Conservation (phyloP, 2,113 vertebrate genomes). For the Cnemophilus loriae region DNA sequence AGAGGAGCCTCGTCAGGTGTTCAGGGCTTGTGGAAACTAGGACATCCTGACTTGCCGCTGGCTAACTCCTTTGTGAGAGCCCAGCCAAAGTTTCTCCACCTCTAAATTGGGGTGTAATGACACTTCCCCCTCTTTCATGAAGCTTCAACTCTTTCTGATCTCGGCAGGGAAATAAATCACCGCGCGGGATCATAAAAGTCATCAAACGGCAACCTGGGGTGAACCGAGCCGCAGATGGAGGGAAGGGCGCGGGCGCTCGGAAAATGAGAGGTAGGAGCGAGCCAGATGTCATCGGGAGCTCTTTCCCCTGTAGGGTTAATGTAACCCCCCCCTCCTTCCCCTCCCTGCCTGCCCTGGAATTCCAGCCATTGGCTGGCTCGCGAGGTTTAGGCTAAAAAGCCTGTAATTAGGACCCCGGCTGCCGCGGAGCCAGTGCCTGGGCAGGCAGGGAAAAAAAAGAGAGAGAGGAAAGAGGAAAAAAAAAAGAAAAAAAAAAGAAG, state of each 20-base stretch:
- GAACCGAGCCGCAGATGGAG: constrained; percentile 16
- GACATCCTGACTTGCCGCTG: constrained; percentile 28
- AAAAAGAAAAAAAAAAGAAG: neutral
- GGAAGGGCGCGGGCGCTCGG: constrained; percentile 33
- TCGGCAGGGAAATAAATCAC: constrained; percentile 31
- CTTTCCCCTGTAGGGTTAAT: constrained; percentile 52
- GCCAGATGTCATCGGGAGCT: neutral
- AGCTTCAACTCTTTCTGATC: constrained; percentile 19
- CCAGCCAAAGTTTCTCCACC: constrained; percentile 31
- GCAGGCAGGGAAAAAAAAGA: neutral
- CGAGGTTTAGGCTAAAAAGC: constrained; percentile 50
- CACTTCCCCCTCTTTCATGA: constrained; percentile 55
- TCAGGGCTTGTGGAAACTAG: constrained; percentile 21
- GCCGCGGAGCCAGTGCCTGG: constrained; percentile 46
- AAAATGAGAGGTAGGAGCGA: constrained; percentile 39
- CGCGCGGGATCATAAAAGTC: neutral
- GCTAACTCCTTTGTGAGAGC: constrained; percentile 44
- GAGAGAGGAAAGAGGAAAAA: no score
- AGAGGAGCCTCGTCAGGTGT: constrained; percentile 4
- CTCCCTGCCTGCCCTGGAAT: constrained; percentile 34
- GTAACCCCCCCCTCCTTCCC: neutral
- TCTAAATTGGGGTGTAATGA: constrained; percentile 37
- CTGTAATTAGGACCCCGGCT: constrained; percentile 59
- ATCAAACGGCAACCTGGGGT: constrained; percentile 11
- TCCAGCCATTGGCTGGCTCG: constrained; percentile 56